Conservation (phyloP, 2,888 invertebrate genomes). For the Archaeoteleia sp. region DNA sequence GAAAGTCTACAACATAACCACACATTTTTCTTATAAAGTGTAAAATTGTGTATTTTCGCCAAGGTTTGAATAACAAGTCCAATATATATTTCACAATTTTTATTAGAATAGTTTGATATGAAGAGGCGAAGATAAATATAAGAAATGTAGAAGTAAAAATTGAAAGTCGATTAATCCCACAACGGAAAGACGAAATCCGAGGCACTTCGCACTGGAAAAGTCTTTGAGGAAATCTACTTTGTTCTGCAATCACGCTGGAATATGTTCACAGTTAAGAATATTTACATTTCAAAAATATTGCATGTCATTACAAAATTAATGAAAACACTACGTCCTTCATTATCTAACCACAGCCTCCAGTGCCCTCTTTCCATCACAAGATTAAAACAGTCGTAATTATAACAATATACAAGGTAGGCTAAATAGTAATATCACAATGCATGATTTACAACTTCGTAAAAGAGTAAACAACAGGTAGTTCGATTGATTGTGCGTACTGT, state of each 20-base stretch:
- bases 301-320: no score
- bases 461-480: constrained; percentile 57
- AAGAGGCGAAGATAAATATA: constrained; percentile 75
- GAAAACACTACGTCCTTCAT: no score
- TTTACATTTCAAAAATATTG: constrained; percentile 5
- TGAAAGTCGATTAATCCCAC: constrained; percentile 67
- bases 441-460: constrained; percentile 73
- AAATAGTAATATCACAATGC: constrained; percentile 75
- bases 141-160: constrained; percentile 74
- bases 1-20: no score
- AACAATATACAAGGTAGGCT: constrained; percentile 72
- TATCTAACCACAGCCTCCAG: constrained; percentile 13
- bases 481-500: constrained; percentile 15
- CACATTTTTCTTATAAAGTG: no score
- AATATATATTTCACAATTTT: constrained; percentile 66
- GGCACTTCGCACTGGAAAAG: constrained; percentile 1
- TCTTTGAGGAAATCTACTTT: constrained; percentile 11
- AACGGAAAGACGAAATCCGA: constrained; percentile 24
- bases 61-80: constrained; percentile 10
- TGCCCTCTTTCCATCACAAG: constrained; percentile 34
- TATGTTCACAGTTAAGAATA: constrained; percentile 8
- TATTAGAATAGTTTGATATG: constrained; percentile 74
- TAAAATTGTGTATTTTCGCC: no score
- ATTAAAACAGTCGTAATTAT: constrained; percentile 60
- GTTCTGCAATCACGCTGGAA: neutral